phyloP scores from a whole-genome alignment of 2,888 invertebrate genomes.

The Elmis aenea region DNA sequence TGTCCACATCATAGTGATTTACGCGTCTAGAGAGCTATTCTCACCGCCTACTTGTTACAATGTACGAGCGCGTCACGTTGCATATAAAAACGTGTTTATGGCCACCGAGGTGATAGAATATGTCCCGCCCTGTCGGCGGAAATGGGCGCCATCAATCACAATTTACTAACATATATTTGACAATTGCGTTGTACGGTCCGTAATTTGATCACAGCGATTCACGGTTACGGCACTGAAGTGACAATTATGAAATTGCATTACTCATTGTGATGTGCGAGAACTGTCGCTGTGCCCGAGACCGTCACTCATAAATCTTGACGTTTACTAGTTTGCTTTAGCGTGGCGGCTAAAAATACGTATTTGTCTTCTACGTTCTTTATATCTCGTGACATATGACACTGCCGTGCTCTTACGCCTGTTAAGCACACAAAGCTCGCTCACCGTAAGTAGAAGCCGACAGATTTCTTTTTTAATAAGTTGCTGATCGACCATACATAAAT shows the following conservation, averaged over 20 bases:
- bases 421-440: too few relatives aligned
- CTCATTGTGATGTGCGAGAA: constrained; percentile 44
- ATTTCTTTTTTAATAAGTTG: too few relatives aligned
- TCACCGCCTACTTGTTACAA: constrained; percentile 43
- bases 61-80: constrained; percentile 39
- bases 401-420: constrained; percentile 16
- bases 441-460: too few relatives aligned
- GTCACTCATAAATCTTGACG: constrained; percentile 43
- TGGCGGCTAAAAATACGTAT: constrained; percentile 39
- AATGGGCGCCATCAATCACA: constrained; percentile 45
- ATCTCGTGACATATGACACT: constrained; percentile 38
- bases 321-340: constrained; percentile 38
- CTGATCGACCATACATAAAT: too few relatives aligned
- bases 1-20: constrained; percentile 44
- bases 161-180: constrained; percentile 36
- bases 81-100: constrained; percentile 46
- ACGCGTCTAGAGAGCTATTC: constrained; percentile 45
- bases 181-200: constrained; percentile 30
- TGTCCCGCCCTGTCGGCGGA: constrained; percentile 40
- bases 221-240: constrained; percentile 41
- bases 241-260: constrained; percentile 47
- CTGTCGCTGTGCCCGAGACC: constrained; percentile 36
- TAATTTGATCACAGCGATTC: constrained; percentile 36
- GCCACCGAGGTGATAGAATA: constrained; percentile 41
- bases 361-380: constrained; percentile 39